These are phyloP conservation scores for Diarsia mendica DNA, from an alignment of 2,888 invertebrate genomes.

Conservation along the genomic window DNA sequence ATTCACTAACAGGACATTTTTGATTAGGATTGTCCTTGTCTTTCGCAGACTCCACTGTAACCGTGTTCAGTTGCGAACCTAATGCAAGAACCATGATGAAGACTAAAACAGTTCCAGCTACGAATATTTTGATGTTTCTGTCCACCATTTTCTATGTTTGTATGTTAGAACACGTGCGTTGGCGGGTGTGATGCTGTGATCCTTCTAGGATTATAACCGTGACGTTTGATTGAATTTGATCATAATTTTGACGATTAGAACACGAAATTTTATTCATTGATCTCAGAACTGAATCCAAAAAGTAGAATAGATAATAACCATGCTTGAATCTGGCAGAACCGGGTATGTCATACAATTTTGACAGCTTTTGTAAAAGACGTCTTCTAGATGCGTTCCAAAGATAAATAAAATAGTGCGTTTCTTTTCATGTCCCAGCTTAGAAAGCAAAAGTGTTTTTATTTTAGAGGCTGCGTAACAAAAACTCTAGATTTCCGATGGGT, in stretches of 20 bases:
- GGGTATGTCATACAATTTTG: not conserved
- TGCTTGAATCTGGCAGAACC: not conserved
- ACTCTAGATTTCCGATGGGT: no score
- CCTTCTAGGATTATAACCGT: not conserved
- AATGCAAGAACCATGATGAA: constrained; percentile 9
- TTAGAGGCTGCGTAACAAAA: no score
- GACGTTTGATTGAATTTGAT: not conserved
- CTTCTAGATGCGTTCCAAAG: constrained; percentile 18
- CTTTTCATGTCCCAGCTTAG: not conserved
- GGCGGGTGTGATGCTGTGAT: not conserved
- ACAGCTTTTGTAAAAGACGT: not conserved
- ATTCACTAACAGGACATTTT: not conserved
- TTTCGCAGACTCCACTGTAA: not conserved
- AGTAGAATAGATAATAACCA: no score
- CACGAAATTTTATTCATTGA: not conserved
- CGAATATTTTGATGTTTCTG: constrained; percentile 1
- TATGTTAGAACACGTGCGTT: not conserved
- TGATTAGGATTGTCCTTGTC: not conserved
- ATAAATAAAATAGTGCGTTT: constrained; percentile 13
- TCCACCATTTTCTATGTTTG: constrained; percentile 1
- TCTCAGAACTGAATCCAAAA: not conserved
- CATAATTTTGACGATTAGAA: not conserved
- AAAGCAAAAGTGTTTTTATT: not conserved
- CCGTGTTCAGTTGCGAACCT: not conserved
- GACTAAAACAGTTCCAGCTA: not conserved